Percentiles rank a stretch among this genome's conserved stretches.
Conservation (phyloP, 2,797 vertebrate species). For the Argentina silus region DNA sequence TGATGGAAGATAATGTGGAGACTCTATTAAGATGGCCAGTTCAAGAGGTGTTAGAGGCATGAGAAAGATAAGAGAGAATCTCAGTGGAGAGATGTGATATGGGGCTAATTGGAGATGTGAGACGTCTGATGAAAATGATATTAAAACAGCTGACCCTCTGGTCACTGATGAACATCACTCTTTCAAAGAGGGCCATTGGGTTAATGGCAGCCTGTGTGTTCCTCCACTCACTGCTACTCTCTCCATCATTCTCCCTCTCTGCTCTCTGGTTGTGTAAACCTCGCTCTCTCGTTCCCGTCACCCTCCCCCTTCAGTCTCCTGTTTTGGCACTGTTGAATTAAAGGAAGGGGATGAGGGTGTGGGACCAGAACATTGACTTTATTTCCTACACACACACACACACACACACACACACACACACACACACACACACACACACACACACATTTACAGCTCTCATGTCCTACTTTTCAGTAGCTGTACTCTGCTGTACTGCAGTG, state of each 20-base stretch:
- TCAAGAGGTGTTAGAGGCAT: no score
- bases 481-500: no score
- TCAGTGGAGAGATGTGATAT: neutral
- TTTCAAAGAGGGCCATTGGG: neutral
- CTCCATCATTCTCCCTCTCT: neutral
- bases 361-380: slow-evolving; percentile 8
- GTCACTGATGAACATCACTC: slow-evolving; percentile 1
- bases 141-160: neutral
- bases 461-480: no score
- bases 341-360: slow-evolving; percentile 50
- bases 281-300: neutral
- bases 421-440: no score
- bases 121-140: neutral
- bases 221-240: neutral
- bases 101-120: neutral
- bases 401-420: no score
- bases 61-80: neutral
- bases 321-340: slow-evolving; percentile 43
- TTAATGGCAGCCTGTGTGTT: slow-evolving; percentile 4
- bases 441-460: no score
- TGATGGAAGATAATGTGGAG: neutral
- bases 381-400: slow-evolving; percentile 9
- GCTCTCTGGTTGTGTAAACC: neutral
- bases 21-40: no score
- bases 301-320: neutral